A percentile compares a stretch with the other conserved stretches of the same genome.
These are phyloP conservation scores for Arion vulgaris DNA, from an alignment of 1,140 invertebrate genomes.

Conservation along the genomic window DNA sequence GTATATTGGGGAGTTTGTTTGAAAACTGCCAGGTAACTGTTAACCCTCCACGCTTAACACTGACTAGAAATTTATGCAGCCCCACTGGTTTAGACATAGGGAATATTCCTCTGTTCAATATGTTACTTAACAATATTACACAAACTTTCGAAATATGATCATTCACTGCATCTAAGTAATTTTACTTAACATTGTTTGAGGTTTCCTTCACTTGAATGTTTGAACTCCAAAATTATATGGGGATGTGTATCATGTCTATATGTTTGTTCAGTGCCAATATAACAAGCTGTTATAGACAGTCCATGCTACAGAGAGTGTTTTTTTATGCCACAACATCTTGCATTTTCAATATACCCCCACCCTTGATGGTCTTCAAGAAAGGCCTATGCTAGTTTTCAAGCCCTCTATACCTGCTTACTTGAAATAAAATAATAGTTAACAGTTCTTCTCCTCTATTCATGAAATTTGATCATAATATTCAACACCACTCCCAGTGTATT, in stretches of 20 bases:
- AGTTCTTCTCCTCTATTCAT: constrained; percentile 25
- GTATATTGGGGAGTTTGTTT: not conserved
- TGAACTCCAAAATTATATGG: too few relatives aligned
- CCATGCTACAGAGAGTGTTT: not conserved
- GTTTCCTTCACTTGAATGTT: too few relatives aligned
- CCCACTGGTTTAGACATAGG: too few relatives aligned
- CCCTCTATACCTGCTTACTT: too few relatives aligned
- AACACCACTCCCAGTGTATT: not conserved
- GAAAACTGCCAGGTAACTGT: too few relatives aligned
- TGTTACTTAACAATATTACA: too few relatives aligned
- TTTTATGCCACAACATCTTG: not conserved
- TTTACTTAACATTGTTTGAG: too few relatives aligned
- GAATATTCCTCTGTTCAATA: too few relatives aligned
- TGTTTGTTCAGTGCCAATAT: not conserved
- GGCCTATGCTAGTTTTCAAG: not conserved
- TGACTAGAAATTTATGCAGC: too few relatives aligned
- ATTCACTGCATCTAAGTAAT: too few relatives aligned
- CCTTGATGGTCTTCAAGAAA: not conserved
- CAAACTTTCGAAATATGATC: too few relatives aligned
- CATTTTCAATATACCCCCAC: not conserved
- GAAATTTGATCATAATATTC: not conserved
- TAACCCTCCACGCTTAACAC: too few relatives aligned
- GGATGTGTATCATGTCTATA: not conserved
- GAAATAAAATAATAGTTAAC: not conserved
- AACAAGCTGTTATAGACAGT: not conserved